Conservation (phyloP, 2,888 invertebrate species). For the Marronus borbonicus region DNA sequence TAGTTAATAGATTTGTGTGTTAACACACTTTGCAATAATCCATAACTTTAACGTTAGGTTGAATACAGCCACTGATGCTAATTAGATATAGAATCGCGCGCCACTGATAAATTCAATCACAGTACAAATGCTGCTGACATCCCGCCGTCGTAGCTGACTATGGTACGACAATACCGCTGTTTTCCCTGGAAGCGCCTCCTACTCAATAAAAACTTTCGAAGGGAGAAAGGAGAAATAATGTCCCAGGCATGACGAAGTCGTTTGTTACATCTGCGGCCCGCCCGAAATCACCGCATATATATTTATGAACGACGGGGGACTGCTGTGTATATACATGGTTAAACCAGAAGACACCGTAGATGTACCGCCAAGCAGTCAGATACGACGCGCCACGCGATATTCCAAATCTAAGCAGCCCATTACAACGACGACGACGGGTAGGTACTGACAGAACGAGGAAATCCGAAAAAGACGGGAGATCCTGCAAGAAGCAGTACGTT, state of each 20-base stretch:
- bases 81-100: no score
- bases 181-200: constrained; percentile 8
- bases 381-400: constrained; percentile 6
- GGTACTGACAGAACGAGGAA: neutral
- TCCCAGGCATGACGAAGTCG: constrained; percentile 65
- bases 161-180: neutral
- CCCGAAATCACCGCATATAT: constrained; percentile 65
- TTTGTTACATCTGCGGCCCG: constrained; percentile 65
- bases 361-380: constrained; percentile 13
- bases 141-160: no score
- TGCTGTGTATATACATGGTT: neutral
- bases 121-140: constrained; percentile 1
- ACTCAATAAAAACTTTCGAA: constrained; percentile 1
- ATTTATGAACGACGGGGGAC: constrained; percentile 62
- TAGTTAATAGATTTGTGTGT: no score
- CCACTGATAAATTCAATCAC: neutral
- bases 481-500: constrained; percentile 5
- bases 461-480: constrained; percentile 6
- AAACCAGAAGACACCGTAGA: neutral
- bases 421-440: neutral
- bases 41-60: no score
- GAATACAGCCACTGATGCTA: no score
- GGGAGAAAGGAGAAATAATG: constrained; percentile 50
- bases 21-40: no score
- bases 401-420: constrained; percentile 41